phyloP scores from a whole-genome alignment of 2,888 invertebrate species.

The Drosophila yooni region DNA sequence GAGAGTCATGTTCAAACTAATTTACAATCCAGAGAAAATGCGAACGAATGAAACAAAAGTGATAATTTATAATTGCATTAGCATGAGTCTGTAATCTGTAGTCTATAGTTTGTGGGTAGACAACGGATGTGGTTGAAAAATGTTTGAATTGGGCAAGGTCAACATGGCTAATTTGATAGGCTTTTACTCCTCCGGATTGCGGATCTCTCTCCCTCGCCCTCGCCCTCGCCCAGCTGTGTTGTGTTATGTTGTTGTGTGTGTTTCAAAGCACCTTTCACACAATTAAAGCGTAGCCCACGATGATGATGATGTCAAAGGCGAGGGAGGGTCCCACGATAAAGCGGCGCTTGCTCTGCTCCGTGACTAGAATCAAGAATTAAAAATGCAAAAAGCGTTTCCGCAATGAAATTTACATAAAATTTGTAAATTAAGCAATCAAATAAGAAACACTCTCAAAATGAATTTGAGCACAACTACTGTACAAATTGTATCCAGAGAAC shows the following conservation, averaged over 20 bases:
- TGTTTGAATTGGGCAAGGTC: constrained; percentile 50
- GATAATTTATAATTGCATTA: constrained; percentile 55
- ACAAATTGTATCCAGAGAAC: constrained; percentile 14
- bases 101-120: not conserved
- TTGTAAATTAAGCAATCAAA: constrained; percentile 37
- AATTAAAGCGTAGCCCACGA: constrained; percentile 36
- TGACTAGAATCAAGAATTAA: constrained; percentile 55
- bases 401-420: constrained; percentile 68
- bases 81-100: constrained; percentile 40
- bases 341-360: constrained; percentile 23
- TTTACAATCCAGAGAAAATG: constrained; percentile 20
- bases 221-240: not conserved
- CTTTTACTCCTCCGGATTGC: constrained; percentile 31
- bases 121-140: constrained; percentile 53
- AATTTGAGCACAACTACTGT: constrained; percentile 35
- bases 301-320: not conserved
- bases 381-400: constrained; percentile 69
- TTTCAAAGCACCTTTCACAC: constrained; percentile 34
- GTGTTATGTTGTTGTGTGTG: not conserved
- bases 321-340: constrained; percentile 64
- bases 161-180: constrained; percentile 39
- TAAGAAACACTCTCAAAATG: constrained; percentile 29
- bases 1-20: constrained; percentile 60
- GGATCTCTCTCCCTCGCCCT: not conserved
- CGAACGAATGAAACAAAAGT: constrained; percentile 34